Evolutionary conservation across 1,140 invertebrate genomes (phyloP).

Genomic region (Drosophila nebulosa): DNA sequence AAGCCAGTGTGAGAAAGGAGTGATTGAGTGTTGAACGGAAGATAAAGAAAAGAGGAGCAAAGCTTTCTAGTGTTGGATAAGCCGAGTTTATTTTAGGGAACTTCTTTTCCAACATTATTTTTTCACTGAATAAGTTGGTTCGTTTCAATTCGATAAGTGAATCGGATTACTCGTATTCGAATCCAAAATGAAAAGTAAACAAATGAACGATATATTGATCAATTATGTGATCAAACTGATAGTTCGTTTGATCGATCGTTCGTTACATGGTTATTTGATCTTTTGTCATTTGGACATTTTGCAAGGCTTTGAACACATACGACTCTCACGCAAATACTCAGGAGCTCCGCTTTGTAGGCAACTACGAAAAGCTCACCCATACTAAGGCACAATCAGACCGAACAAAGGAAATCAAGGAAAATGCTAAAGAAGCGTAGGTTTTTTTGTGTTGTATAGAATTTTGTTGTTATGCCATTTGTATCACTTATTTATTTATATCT

Average conservation of each 20-base stretch:
- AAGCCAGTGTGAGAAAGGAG: slow-evolving; percentile 23
- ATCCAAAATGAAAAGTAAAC: no score
- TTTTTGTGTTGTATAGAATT: slow-evolving; percentile 6
- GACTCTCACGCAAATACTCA: slow-evolving; percentile 3
- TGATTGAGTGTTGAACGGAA: slow-evolving; percentile 39
- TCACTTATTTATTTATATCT: not conserved
- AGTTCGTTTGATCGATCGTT: not conserved
- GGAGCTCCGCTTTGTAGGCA: not conserved
- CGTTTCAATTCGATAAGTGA: no score
- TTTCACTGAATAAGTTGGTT: no score
- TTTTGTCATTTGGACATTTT: no score
- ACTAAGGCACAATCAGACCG: slow-evolving; percentile 21
- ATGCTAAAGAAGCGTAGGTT: not conserved
- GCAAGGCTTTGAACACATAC: no score
- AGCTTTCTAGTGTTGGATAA: not conserved
- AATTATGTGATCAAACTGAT: not conserved
- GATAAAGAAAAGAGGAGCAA: slow-evolving; percentile 9
- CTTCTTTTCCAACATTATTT: not conserved
- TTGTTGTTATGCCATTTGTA: slow-evolving; percentile 5
- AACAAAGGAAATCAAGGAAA: slow-evolving; percentile 24
- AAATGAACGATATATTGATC: no score
- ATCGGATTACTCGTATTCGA: no score
- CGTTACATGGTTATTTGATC: not conserved
- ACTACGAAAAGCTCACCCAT: not conserved
- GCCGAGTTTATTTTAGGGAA: not conserved